Evolutionary conservation across 2,113 vertebrate genomes (phyloP), one percentile per base, ranked within the genome.

Genomic region (Rhinolophus ferrumequinum): DNA sequence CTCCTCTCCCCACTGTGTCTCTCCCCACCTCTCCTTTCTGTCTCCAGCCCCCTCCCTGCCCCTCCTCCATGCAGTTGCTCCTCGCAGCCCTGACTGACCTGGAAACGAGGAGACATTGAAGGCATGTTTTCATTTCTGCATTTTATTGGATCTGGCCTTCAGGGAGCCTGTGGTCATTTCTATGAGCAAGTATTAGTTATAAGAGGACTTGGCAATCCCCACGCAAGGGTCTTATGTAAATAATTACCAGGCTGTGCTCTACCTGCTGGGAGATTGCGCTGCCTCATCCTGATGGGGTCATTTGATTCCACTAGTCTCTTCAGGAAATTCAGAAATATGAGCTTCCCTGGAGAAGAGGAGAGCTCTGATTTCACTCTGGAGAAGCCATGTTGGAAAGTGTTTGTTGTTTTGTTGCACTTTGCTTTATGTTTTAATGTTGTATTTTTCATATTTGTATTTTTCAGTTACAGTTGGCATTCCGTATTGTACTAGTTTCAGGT

Each of bases 111-210:
- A 18, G 10, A 22, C 7, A 7, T 0, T 38, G 96, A 58, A 91
- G 81, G 21, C 47, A 72, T 91, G 44, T 90, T 95, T 95, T 81
- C 76, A 96, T 94, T 87, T 76, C 62, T 69, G 19, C 6, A 4
- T 85, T 66, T 91, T 82, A 85, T 67, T n/a, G 66, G n/a, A 26
- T 41, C 52, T 60, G 38, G 58, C 58, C 83, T 84, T 75, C 9
- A 21, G 85, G 91, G 88, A 81, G 26, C 15, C 77, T 62, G 12
- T 85, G 56, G n/a, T 82, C 82, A 88, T 96, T 88, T 89, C 81
- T 89, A 89, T 67, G 64, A 89, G 38, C 26, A 47, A 84, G 24
- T 38, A 12, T 81, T 81, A 24, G 26, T 33, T 77, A 5, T 80
- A 56, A 87, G 56, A 67, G 60, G 64, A 19, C 52, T 89, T 88